Percentiles rank a stretch among this genome's conserved stretches.
phyloP scores from a whole-genome alignment of 2,113 vertebrate species.

The Recurvirostra avosetta region DNA sequence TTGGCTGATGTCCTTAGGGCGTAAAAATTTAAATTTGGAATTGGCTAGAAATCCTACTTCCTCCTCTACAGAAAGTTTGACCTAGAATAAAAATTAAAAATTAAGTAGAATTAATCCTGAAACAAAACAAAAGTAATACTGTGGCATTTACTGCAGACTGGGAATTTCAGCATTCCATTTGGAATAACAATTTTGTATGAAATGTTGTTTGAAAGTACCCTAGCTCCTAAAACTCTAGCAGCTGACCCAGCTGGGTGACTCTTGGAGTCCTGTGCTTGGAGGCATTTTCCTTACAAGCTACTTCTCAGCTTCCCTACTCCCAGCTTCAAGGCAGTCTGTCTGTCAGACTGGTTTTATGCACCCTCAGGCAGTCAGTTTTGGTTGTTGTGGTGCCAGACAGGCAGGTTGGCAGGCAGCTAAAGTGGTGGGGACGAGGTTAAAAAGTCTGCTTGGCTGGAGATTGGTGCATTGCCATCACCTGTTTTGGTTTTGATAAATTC shows the following conservation, averaged over 20 bases:
- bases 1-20: neutral
- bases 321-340: neutral
- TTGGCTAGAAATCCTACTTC: neutral
- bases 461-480: neutral
- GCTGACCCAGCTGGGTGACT: neutral
- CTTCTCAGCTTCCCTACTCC: neutral
- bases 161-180: neutral
- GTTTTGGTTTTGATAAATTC: neutral
- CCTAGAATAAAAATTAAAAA: neutral
- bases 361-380: neutral
- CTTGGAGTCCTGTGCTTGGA: neutral
- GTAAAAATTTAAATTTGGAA: neutral
- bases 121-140: neutral
- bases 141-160: neutral
- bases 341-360: neutral
- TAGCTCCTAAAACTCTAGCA: neutral
- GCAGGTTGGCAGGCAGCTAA: neutral
- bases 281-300: neutral
- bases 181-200: neutral
- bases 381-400: neutral
- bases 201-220: neutral
- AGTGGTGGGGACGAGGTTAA: neutral
- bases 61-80: neutral
- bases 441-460: neutral
- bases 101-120: neutral